These are phyloP conservation scores for Aproaerema taeniolella DNA, from an alignment of 2,888 invertebrate species.

Conservation along the genomic window DNA sequence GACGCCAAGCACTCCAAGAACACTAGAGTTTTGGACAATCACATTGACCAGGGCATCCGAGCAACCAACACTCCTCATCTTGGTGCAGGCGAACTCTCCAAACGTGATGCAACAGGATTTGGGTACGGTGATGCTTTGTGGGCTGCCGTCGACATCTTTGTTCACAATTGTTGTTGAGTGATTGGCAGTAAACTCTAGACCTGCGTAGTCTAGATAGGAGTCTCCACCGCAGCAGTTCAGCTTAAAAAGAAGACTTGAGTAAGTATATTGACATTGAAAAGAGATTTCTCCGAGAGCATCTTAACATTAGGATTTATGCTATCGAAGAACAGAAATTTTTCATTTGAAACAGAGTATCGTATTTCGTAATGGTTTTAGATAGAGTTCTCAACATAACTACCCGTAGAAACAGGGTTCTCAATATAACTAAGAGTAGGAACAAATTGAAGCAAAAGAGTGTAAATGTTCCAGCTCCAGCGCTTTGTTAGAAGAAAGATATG, in stretches of 20 bases:
- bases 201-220: conserved; percentile 48
- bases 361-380: too few species aligned
- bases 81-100: conserved; percentile 33
- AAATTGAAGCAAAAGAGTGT: too few species aligned
- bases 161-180: conserved; percentile 40
- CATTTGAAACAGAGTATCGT: too few species aligned
- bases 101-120: conserved; percentile 41
- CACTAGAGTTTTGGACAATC: conserved; percentile 53
- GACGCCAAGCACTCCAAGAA: conserved; percentile 60
- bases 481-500: too few species aligned
- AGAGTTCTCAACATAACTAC: too few species aligned
- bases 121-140: conserved; percentile 30
- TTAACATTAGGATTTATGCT: too few species aligned
- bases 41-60: conserved; percentile 42
- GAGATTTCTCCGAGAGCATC: too few species aligned
- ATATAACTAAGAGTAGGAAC: too few species aligned
- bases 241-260: conserved; percentile 25
- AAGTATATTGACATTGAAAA: too few species aligned
- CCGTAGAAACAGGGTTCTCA: too few species aligned
- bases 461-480: too few species aligned
- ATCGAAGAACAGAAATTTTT: too few species aligned
- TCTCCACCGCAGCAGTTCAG: conserved; percentile 59
- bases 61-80: conserved; percentile 42
- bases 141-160: conserved; percentile 30
- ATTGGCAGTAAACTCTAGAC: conserved; percentile 41